Evolutionary conservation across 2,797 vertebrate species (phyloP).

Genomic region (Sebastes nivosus): DNA sequence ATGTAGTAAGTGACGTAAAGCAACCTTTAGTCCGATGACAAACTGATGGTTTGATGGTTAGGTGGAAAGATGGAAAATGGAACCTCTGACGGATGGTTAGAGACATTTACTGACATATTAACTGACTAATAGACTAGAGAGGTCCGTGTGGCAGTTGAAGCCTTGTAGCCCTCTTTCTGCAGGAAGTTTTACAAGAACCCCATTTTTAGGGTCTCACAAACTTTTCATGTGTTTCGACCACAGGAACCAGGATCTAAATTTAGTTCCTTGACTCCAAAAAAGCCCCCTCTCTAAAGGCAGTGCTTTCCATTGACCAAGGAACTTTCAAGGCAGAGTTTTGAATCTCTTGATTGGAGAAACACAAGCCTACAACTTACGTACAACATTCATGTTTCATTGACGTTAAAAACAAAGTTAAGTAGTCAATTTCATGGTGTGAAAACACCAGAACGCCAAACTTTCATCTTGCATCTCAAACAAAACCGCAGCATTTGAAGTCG

Average conservation of each 20-base stretch:
- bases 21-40: neutral
- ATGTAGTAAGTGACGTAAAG: neutral
- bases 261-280: rapidly evolving
- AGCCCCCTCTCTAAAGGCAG: neutral
- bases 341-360: neutral
- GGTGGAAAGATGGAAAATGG: no score
- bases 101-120: neutral
- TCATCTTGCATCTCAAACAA: neutral
- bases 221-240: neutral
- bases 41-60: neutral
- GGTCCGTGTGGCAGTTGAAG: neutral
- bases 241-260: neutral
- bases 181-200: neutral
- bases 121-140: neutral
- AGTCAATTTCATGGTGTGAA: neutral
- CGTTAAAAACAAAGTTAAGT: no score
- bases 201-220: neutral
- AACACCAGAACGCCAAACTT: neutral
- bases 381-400: no score
- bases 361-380: neutral
- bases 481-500: neutral
- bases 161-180: neutral
- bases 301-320: neutral
- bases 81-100: neutral
- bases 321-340: neutral